These are phyloP conservation scores for Habrosyne pyritoides DNA, from an alignment of 2,888 invertebrate species.

Conservation along the genomic window DNA sequence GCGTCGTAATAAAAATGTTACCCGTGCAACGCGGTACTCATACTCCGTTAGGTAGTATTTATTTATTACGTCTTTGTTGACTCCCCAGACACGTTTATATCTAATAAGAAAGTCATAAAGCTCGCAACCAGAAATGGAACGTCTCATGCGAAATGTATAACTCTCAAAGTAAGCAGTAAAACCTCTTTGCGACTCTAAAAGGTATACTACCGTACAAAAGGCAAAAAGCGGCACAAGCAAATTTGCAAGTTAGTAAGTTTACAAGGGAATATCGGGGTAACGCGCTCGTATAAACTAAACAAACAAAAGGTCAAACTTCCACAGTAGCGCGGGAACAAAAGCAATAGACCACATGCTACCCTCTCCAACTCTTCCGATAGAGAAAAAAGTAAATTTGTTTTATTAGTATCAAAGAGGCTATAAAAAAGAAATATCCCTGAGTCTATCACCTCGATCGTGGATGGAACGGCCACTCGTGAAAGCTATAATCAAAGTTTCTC, in stretches of 20 bases:
- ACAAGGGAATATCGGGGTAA: conserved; percentile 44
- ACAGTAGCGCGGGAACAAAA: conserved; percentile 55
- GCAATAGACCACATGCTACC: conserved; percentile 70
- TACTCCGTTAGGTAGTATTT: conserved; percentile 25
- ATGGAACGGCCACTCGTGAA: conserved; percentile 76
- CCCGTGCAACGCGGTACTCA: conserved; percentile 12
- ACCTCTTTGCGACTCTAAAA: conserved; percentile 52
- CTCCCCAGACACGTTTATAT: conserved; percentile 51
- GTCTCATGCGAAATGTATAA: conserved; percentile 61
- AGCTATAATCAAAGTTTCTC: conserved; percentile 81
- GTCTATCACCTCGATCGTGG: conserved; percentile 78
- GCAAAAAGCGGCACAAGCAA: conserved; percentile 49
- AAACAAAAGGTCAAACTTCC: conserved; percentile 69
- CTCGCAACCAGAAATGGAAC: conserved; percentile 52
- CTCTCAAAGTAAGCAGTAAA: conserved; percentile 59
- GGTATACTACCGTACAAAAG: conserved; percentile 39
- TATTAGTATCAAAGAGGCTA: conserved; percentile 79
- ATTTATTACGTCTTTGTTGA: conserved; percentile 46
- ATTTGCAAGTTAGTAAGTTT: conserved; percentile 55
- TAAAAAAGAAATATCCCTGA: conserved; percentile 77
- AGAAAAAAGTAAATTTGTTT: conserved; percentile 78
- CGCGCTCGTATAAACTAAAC: conserved; percentile 42
- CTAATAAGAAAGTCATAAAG: conserved; percentile 67
- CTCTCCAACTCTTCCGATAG: conserved; percentile 59
- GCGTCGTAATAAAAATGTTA: conserved; percentile 29